Percentiles rank a stretch among this genome's conserved stretches.
These are phyloP conservation scores for Myripristis jacobus DNA, from an alignment of 2,797 vertebrate genomes.

Conservation along the genomic window DNA sequence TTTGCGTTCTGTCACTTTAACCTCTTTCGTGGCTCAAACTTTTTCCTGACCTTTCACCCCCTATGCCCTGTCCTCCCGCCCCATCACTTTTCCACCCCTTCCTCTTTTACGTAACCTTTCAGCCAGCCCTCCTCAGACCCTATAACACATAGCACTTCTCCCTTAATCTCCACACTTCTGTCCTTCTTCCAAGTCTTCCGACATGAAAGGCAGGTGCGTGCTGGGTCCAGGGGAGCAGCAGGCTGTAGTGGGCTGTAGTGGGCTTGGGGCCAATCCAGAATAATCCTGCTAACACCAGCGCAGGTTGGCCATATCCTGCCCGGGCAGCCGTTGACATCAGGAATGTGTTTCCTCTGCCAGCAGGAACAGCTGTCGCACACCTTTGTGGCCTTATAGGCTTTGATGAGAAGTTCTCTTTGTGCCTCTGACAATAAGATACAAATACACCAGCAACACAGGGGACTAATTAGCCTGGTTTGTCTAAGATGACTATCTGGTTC, in stretches of 20 bases:
- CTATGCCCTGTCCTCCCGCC: conserved; percentile 25
- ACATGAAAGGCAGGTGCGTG: conserved; percentile 62
- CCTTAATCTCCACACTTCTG: conserved; percentile 6
- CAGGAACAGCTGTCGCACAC: conserved; percentile 64
- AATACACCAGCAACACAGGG: conserved; percentile 35
- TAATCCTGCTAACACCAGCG: conserved; percentile 64
- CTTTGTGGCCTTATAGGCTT: conserved; percentile 65
- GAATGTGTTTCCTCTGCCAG: conserved; percentile 66
- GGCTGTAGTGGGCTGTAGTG: conserved; percentile 8
- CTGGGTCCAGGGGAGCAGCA: conserved; percentile 33
- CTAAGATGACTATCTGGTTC: conserved; percentile 16
- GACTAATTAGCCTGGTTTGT: not conserved
- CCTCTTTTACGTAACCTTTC: too few species aligned
- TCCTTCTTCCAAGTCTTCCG: conserved; percentile 26
- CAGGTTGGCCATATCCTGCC: conserved; percentile 63
- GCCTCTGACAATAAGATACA: conserved; percentile 49
- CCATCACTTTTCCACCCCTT: too few species aligned
- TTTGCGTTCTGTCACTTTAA: conserved; percentile 11
- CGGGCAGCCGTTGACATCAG: conserved; percentile 49
- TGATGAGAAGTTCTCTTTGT: conserved; percentile 32
- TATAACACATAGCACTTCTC: not conserved
- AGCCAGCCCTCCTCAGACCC: not conserved
- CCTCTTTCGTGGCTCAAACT: conserved; percentile 13
- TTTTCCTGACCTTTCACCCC: conserved; percentile 12
- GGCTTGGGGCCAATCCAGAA: conserved; percentile 48